Conservation (phyloP, 1,140 invertebrate species). For the Archivesica marissinica region DNA sequence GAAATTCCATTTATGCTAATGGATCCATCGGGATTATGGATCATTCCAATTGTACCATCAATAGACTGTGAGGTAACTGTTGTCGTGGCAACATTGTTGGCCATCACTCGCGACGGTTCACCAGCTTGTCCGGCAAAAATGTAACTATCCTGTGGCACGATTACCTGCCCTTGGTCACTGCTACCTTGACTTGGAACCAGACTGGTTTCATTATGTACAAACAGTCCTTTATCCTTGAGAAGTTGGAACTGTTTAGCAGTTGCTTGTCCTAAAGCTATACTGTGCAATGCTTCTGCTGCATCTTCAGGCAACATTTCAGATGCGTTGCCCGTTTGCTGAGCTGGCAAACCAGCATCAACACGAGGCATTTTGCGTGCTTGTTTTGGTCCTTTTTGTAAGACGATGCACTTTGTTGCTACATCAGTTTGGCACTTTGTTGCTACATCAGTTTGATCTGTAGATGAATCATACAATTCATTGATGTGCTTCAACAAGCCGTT, state of each 20-base stretch:
- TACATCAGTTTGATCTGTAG: conserved; percentile 1
- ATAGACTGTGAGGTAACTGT: neutral
- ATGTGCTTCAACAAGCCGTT: conserved; percentile 72
- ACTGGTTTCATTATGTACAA: neutral
- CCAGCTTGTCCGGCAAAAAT: conserved; percentile 11
- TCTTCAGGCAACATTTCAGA: conserved; percentile 67
- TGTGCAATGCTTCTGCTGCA: conserved; percentile 76
- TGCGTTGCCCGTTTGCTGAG: conserved; percentile 22
- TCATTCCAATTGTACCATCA: conserved; percentile 36
- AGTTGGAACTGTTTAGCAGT: conserved; percentile 30
- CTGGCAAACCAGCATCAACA: neutral
- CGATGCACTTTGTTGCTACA: neutral
- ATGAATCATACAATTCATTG: conserved; percentile 55
- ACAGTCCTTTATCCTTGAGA: conserved; percentile 52
- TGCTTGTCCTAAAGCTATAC: conserved; percentile 55
- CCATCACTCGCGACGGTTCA: neutral
- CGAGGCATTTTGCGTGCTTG: neutral
- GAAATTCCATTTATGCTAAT: conserved; percentile 51
- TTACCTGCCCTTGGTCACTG: conserved; percentile 23
- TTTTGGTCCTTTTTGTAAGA: neutral
- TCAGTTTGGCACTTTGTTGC: too few relatives aligned
- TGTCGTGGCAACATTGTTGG: neutral
- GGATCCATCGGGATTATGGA: conserved; percentile 53
- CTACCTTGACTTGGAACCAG: neutral
- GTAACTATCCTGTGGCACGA: conserved; percentile 63